These are phyloP conservation scores for Pristionchus maxplancki DNA, from an alignment of 2,888 invertebrate species.

Conservation along the genomic window DNA sequence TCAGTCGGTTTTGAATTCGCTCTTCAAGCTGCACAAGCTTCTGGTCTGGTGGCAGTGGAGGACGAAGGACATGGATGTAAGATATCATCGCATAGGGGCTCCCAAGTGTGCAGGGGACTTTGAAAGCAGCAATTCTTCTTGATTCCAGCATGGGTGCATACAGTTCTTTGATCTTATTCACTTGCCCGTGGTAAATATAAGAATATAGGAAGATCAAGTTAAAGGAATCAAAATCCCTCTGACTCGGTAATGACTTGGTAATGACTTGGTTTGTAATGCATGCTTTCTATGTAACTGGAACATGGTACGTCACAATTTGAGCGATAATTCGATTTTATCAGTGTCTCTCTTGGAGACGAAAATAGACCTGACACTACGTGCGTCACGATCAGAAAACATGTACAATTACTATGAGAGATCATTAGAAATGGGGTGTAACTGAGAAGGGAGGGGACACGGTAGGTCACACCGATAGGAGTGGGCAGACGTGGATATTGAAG, in stretches of 20 bases:
- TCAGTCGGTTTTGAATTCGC: neutral
- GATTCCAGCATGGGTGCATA: no score
- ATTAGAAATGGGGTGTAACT: neutral
- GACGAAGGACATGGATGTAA: neutral
- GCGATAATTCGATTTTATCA: neutral
- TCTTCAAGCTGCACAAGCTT: neutral
- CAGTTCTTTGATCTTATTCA: no score
- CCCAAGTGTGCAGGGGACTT: no score
- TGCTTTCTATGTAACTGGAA: no score
- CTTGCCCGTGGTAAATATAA: no score
- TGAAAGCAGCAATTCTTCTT: no score
- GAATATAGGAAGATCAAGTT: no score
- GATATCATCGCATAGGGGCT: no score
- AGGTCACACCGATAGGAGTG: neutral
- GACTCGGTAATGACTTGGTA: no score
- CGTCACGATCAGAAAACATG: neutral
- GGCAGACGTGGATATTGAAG: neutral
- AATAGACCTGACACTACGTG: neutral
- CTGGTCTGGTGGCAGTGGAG: neutral
- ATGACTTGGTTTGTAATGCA: no score
- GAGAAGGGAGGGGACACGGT: neutral
- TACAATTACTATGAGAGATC: constrained; percentile 9
- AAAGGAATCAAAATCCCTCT: no score
- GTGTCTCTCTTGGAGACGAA: neutral
- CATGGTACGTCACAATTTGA: neutral